Evolutionary conservation across 2,797 vertebrate genomes (phyloP).

Genomic region (Thalassophryne amazonica): DNA sequence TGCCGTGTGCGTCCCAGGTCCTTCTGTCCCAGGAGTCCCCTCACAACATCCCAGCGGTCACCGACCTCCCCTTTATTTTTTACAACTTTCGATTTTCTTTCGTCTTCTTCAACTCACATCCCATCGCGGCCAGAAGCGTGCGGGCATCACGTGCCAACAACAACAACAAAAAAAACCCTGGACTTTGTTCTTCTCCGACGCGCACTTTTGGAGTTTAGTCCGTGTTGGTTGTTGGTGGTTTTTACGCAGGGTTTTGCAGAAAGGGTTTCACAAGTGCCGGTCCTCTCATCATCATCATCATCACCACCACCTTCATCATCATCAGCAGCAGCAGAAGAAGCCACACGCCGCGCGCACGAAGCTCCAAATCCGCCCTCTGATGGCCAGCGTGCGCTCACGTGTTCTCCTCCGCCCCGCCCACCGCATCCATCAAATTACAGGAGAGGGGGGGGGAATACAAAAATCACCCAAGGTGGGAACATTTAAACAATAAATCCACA

Average conservation of each 20-base stretch:
- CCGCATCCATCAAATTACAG: too few relatives aligned
- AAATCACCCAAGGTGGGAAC: too few relatives aligned
- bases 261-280: constrained; percentile 37
- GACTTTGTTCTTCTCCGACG: too few relatives aligned
- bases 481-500: too few relatives aligned
- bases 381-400: constrained; percentile 46
- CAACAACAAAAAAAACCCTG: too few relatives aligned
- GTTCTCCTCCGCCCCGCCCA: constrained; percentile 56
- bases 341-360: constrained; percentile 49
- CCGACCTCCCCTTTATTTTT: too few relatives aligned
- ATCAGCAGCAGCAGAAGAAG: constrained; percentile 28
- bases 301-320: neutral
- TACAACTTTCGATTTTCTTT: constrained; percentile 39
- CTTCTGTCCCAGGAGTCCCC: constrained; percentile 42
- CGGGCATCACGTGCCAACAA: too few relatives aligned
- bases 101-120: constrained; percentile 63
- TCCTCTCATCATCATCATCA: constrained; percentile 21
- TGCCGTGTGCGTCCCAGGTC: constrained; percentile 41
- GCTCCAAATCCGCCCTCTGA: constrained; percentile 67
- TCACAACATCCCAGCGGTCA: constrained; percentile 73
- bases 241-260: constrained; percentile 15
- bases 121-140: constrained; percentile 56
- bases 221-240: constrained; percentile 1
- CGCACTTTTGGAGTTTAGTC: constrained; percentile 56
- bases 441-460: too few relatives aligned